These are phyloP conservation scores for Protonibea diacanthus DNA, from an alignment of 2,797 vertebrate species.

Conservation along the genomic window DNA sequence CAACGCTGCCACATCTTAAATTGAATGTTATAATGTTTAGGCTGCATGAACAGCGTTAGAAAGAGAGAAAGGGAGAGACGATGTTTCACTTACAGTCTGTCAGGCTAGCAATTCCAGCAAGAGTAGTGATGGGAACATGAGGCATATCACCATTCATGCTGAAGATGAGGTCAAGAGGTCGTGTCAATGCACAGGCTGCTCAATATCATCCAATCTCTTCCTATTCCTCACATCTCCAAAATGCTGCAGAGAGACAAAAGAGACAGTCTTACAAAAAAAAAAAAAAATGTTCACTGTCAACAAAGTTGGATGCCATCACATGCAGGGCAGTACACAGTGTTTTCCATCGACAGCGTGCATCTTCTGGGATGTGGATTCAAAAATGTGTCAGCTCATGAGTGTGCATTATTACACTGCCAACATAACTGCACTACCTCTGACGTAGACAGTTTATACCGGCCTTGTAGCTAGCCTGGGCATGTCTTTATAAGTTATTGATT, in stretches of 20 bases:
- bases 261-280: constrained; percentile 19
- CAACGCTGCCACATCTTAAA: constrained; percentile 19
- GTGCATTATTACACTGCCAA: constrained; percentile 47
- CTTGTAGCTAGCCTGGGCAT: constrained; percentile 45
- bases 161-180: constrained; percentile 94
- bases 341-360: constrained; percentile 4
- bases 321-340: constrained; percentile 9
- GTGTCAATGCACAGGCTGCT: constrained; percentile 90
- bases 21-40: constrained; percentile 30
- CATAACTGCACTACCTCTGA: constrained; percentile 42
- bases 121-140: constrained; percentile 99
- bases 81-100: constrained; percentile 95
- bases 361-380: constrained; percentile 20
- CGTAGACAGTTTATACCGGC: constrained; percentile 22
- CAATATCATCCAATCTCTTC: constrained; percentile 82
- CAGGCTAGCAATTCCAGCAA: constrained; percentile 99
- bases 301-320: constrained; percentile 13
- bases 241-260: constrained; percentile 65
- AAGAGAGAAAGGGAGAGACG: constrained; percentile 3
- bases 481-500: constrained; percentile 60
- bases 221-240: constrained; percentile 96
- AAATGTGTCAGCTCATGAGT: constrained; percentile 41
- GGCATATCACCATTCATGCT: constrained; percentile 99
- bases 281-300: constrained; percentile 7
- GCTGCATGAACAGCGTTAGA: constrained; percentile 22